Evolutionary conservation across 2,797 vertebrate genomes (phyloP).

Genomic region (Momotus momota): DNA sequence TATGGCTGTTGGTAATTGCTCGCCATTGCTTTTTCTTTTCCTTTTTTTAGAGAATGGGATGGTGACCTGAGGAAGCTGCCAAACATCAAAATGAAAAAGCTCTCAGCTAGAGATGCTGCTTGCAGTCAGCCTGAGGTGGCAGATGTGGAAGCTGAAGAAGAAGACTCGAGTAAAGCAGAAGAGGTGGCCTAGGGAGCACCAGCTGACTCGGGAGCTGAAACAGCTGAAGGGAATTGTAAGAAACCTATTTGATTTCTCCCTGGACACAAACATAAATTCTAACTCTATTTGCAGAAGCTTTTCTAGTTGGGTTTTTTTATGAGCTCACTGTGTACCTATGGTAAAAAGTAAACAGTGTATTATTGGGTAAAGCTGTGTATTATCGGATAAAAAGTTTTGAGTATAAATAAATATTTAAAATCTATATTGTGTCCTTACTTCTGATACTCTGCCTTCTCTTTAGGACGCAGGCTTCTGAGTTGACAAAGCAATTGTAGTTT

Average conservation of each 20-base stretch:
- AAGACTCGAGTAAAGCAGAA: constrained; percentile 36
- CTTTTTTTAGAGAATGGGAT: constrained; percentile 88
- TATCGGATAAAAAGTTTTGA: neutral
- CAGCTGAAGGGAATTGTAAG: constrained; percentile 56
- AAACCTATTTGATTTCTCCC: constrained; percentile 15
- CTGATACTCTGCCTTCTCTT: neutral
- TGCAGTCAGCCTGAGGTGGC: constrained; percentile 46
- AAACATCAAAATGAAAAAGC: constrained; percentile 92
- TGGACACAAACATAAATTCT: constrained; percentile 28
- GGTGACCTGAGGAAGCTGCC: constrained; percentile 94
- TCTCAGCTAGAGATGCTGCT: constrained; percentile 81
- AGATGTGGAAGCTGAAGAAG: constrained; percentile 42
- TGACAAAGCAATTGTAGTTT: neutral
- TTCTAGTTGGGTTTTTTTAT: neutral
- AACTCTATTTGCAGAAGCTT: neutral
- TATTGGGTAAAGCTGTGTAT: neutral
- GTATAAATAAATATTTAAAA: neutral
- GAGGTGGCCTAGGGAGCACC: constrained; percentile 22
- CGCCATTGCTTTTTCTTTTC: neutral
- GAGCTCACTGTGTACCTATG: neutral
- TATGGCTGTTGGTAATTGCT: neutral
- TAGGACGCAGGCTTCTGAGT: neutral
- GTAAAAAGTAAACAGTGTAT: neutral
- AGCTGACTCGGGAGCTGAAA: constrained; percentile 35
- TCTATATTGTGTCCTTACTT: neutral